phyloP scores from a whole-genome alignment of 2,888 invertebrate species.

The Exephanes ischioxanthus region DNA sequence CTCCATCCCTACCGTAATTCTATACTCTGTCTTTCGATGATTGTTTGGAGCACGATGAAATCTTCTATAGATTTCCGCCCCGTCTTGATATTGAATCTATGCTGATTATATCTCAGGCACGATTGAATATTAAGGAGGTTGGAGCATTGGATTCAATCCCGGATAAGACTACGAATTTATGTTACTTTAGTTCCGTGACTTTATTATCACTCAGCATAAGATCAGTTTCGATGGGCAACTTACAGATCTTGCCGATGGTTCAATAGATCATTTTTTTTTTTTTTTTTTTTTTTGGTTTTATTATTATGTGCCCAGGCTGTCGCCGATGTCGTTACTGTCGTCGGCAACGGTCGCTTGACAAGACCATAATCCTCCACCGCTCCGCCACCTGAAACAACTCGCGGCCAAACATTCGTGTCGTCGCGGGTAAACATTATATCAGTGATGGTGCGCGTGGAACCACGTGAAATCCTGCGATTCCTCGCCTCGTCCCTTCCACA shows the following conservation, averaged over 20 bases:
- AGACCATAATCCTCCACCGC: constrained; percentile 74
- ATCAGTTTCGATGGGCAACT: too few species aligned
- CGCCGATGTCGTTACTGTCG: not conserved
- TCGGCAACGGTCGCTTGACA: constrained; percentile 72
- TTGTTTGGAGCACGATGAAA: constrained; percentile 61
- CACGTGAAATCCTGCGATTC: constrained; percentile 71
- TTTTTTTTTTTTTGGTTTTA: not conserved
- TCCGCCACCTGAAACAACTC: constrained; percentile 81
- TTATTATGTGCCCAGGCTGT: not conserved
- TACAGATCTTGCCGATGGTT: not conserved
- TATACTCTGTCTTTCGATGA: constrained; percentile 33
- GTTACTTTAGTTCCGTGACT: too few species aligned
- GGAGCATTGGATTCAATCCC: not conserved
- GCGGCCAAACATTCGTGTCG: constrained; percentile 79
- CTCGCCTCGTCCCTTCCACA: constrained; percentile 50
- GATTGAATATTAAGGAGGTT: constrained; percentile 54
- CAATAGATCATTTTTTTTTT: not conserved
- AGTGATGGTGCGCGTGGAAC: constrained; percentile 69
- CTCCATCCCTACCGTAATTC: not conserved
- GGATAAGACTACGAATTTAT: too few species aligned
- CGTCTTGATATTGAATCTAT: constrained; percentile 55
- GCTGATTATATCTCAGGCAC: constrained; percentile 49
- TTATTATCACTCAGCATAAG: too few species aligned
- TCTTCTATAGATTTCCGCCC: constrained; percentile 45
- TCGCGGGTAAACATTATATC: constrained; percentile 78